Percentiles rank a stretch among this genome's conserved stretches.
Conservation (phyloP, 1,140 invertebrate species). For the Drosophila novamexicana region DNA sequence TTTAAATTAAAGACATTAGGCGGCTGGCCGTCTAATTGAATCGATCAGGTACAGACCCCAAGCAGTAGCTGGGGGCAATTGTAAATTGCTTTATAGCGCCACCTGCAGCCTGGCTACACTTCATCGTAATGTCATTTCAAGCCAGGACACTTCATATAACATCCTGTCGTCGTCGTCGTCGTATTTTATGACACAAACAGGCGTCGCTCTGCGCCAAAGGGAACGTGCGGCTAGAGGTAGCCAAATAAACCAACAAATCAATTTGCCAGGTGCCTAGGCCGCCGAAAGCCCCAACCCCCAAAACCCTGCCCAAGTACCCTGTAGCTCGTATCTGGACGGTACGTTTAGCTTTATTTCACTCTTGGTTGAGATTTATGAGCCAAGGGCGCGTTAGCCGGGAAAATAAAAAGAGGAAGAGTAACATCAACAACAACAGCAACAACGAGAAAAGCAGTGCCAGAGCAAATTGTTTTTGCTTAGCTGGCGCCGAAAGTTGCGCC, state of each 20-base stretch:
- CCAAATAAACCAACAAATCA: conserved; percentile 82
- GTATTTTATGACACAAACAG: conserved; percentile 82
- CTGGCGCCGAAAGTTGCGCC: conserved; percentile 54
- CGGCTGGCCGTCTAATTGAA: conserved; percentile 68
- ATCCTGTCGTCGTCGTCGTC: conserved; percentile 65
- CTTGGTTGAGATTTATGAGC: conserved; percentile 80
- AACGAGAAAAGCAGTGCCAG: conserved; percentile 28
- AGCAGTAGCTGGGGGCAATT: conserved; percentile 45
- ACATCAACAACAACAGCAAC: conserved; percentile 1
- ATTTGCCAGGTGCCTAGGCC: conserved; percentile 74
- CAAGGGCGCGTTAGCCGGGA: conserved; percentile 76
- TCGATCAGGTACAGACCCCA: conserved; percentile 58
- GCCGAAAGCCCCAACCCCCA: conserved; percentile 32
- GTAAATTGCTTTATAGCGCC: conserved; percentile 78
- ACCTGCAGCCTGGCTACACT: conserved; percentile 67
- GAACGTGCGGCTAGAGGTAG: conserved; percentile 37
- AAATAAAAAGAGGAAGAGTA: conserved; percentile 39
- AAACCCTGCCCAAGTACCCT: not conserved
- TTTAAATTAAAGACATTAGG: conserved; percentile 82
- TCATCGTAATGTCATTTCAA: conserved; percentile 80
- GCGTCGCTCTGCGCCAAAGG: conserved; percentile 53
- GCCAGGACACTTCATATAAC: conserved; percentile 73
- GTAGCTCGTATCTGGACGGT: conserved; percentile 38
- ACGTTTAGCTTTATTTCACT: conserved; percentile 82
- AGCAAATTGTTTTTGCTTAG: conserved; percentile 79